These are phyloP conservation scores for Myrmecobius fasciatus DNA, from an alignment of 2,113 vertebrate genomes.

Conservation along the genomic window DNA sequence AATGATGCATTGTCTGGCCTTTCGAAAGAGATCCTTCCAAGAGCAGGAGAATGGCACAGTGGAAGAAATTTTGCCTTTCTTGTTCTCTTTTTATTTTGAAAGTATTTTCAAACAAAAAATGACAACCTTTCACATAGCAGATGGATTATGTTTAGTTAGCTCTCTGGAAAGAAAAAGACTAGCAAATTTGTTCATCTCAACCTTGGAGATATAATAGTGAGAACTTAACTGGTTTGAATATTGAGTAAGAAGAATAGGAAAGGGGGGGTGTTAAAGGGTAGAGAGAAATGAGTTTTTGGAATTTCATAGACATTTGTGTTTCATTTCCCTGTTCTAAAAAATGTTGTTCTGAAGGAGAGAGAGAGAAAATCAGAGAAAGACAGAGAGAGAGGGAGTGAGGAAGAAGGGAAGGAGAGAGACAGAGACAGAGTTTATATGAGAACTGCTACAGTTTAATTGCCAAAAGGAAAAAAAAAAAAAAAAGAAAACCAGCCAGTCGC, in stretches of 20 bases:
- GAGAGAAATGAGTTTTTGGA: conserved; percentile 36
- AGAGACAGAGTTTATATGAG: conserved; percentile 14
- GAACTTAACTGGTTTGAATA: not conserved
- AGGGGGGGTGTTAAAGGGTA: not conserved
- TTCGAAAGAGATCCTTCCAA: not conserved
- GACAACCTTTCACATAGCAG: not conserved
- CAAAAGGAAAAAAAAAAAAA: conserved; percentile 18
- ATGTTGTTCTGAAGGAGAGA: conserved; percentile 54
- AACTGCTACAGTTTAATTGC: conserved; percentile 27
- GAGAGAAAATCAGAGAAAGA: conserved; percentile 1
- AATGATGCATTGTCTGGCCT: not conserved
- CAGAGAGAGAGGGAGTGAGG: not conserved
- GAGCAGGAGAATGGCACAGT: not conserved
- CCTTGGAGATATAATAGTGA: not conserved
- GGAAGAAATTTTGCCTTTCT: not conserved
- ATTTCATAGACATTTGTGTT: conserved; percentile 74
- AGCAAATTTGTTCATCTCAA: not conserved
- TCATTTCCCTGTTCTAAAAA: conserved; percentile 67
- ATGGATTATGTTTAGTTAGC: not conserved
- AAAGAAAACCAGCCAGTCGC: conserved; percentile 65
- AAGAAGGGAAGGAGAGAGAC: too few species aligned
- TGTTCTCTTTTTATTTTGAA: not conserved
- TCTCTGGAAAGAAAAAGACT: not conserved
- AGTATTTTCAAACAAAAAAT: not conserved
- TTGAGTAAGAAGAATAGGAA: not conserved